Percentiles rank a stretch among this genome's conserved stretches.
Evolutionary conservation across 2,113 vertebrate species (phyloP).

Genomic region (Arvicanthis niloticus): DNA sequence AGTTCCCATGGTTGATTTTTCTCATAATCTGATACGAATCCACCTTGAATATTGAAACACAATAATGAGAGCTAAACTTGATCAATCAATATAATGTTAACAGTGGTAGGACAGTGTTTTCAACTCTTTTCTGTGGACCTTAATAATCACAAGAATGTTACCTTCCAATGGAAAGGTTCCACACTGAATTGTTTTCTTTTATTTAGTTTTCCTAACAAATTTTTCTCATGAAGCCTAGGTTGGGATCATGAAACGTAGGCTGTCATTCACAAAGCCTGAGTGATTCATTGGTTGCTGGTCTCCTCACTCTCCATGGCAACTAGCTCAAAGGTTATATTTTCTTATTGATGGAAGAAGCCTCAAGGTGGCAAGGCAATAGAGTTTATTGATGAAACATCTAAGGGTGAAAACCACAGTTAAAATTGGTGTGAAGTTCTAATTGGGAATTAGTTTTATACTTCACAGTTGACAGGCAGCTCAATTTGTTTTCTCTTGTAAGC

Average conservation of each 20-base stretch:
- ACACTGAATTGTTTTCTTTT: not conserved
- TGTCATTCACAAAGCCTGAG: slow-evolving; percentile 55
- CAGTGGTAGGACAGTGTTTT: slow-evolving; percentile 4
- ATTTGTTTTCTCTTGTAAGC: slow-evolving; percentile 56
- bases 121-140: slow-evolving; percentile 40
- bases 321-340: slow-evolving; percentile 59
- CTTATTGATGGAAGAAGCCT: slow-evolving; percentile 13
- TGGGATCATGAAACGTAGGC: not conserved
- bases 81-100: not conserved
- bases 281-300: slow-evolving; percentile 60
- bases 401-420: slow-evolving; percentile 48
- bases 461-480: slow-evolving; percentile 17
- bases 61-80: not conserved
- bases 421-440: slow-evolving; percentile 47
- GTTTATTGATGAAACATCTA: slow-evolving; percentile 66
- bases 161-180: not conserved
- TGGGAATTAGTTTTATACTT: slow-evolving; percentile 53
- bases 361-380: slow-evolving; percentile 16
- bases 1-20: not conserved
- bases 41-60: not conserved
- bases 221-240: not conserved
- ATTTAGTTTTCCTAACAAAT: slow-evolving; percentile 30
- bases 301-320: not conserved
- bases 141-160: not conserved
- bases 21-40: not conserved